These are phyloP conservation scores for Clarias macrocephalus DNA, from an alignment of 2,113 vertebrate genomes.

Conservation along the genomic window DNA sequence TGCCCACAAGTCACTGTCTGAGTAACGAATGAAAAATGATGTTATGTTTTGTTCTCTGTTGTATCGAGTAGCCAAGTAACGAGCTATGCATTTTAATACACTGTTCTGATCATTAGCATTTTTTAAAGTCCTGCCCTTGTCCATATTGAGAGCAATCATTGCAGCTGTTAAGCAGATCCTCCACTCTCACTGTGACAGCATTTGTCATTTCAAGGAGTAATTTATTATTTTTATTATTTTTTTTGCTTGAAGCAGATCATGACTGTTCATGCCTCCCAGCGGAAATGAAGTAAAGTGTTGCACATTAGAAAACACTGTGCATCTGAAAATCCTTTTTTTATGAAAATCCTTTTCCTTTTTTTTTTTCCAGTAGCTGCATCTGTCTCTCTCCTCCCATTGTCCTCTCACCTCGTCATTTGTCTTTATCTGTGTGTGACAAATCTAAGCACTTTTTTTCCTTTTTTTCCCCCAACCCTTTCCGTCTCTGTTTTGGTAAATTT, in stretches of 20 bases:
- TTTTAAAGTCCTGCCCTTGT: not conserved
- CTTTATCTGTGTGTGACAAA: slow-evolving; percentile 53
- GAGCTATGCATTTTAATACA: slow-evolving; percentile 8
- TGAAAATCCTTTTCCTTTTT: not conserved
- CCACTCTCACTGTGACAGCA: not conserved
- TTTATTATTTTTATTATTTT: not conserved
- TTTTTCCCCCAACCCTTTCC: slow-evolving; percentile 59
- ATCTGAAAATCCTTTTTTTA: not conserved
- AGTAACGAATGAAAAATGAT: not conserved
- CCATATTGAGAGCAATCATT: not conserved
- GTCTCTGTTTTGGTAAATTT: slow-evolving; percentile 74
- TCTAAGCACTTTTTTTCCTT: slow-evolving; percentile 50
- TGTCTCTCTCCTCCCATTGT: slow-evolving; percentile 35
- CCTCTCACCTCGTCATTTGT: slow-evolving; percentile 25
- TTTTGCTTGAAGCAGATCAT: not conserved
- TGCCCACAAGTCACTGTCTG: not conserved
- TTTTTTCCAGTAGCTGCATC: not conserved
- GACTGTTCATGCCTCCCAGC: not conserved
- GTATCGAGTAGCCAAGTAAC: slow-evolving; percentile 2
- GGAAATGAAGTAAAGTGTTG: not conserved
- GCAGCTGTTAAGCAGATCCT: not conserved
- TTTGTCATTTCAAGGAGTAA: not conserved
- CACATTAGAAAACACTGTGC: not conserved
- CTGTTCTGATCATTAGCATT: slow-evolving; percentile 37
- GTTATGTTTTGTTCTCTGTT: slow-evolving; percentile 16